Percentiles rank a stretch among this genome's conserved stretches.
These are phyloP conservation scores for Montifringilla adamsi DNA, from an alignment of 2,113 vertebrate species.

Conservation along the genomic window DNA sequence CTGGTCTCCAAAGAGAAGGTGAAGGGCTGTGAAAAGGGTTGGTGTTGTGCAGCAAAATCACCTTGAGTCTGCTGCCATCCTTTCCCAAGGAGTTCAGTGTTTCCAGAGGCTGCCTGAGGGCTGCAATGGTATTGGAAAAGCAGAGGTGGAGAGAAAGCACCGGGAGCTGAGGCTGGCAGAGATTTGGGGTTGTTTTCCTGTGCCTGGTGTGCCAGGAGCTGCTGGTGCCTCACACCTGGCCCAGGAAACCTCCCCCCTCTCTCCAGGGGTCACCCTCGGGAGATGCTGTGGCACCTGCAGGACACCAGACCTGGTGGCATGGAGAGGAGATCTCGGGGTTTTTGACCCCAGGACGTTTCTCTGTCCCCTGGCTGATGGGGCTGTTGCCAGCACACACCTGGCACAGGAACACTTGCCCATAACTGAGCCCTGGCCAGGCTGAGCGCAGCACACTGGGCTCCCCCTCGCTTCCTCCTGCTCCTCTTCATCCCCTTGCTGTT, in stretches of 20 bases:
- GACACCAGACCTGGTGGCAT: not conserved
- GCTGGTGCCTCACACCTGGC: not conserved
- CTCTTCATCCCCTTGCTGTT: not conserved
- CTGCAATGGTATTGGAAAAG: not conserved
- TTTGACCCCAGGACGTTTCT: fast-evolving
- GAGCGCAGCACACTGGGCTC: fast-evolving
- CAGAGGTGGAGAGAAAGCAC: not conserved
- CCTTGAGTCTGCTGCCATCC: not conserved
- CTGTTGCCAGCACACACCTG: fast-evolving
- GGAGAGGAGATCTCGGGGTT: not conserved
- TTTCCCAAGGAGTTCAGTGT: not conserved
- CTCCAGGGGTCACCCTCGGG: not conserved
- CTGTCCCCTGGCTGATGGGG: fast-evolving
- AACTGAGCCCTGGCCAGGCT: not conserved
- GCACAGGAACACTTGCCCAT: not conserved
- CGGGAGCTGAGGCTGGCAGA: fast-evolving
- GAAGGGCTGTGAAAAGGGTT: not conserved
- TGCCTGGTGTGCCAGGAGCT: not conserved
- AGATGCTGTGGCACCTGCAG: not conserved
- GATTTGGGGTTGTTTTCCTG: fast-evolving
- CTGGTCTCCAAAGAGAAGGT: not conserved
- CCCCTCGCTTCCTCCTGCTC: not conserved
- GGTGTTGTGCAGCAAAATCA: not conserved
- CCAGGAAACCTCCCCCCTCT: not conserved
- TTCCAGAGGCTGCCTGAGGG: not conserved